Evolutionary conservation across 1,140 invertebrate species (phyloP).

Genomic region (Pygmarrhopalites habei): DNA sequence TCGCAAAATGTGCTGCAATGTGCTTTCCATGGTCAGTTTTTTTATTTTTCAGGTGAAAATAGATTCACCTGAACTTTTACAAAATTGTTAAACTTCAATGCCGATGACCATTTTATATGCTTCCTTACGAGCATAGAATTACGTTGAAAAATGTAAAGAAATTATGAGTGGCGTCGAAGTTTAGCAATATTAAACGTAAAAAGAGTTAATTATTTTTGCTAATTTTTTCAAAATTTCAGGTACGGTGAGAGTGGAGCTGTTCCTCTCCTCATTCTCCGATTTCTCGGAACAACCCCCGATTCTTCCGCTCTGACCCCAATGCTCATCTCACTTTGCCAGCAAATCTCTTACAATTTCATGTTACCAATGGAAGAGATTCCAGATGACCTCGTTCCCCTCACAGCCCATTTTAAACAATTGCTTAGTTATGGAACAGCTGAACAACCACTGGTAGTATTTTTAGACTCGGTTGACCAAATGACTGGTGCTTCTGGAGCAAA

Average conservation of each 20-base stretch:
- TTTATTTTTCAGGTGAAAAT: too few relatives aligned
- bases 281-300: slow-evolving; percentile 93
- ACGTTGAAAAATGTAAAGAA: too few relatives aligned
- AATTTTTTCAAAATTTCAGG: too few relatives aligned
- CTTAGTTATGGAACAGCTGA: slow-evolving; percentile 69
- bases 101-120: too few relatives aligned
- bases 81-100: too few relatives aligned
- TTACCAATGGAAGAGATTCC: slow-evolving; percentile 87
- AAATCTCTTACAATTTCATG: slow-evolving; percentile 93
- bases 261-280: slow-evolving; percentile 82
- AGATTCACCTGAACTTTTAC: too few relatives aligned
- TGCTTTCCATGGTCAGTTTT: too few relatives aligned
- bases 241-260: slow-evolving; percentile 46
- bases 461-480: slow-evolving; percentile 90
- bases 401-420: slow-evolving; percentile 90
- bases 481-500: slow-evolving; percentile 91
- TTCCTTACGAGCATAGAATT: too few relatives aligned
- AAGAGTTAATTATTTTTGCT: too few relatives aligned
- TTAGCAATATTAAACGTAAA: too few relatives aligned
- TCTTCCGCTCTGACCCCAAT: slow-evolving; percentile 89
- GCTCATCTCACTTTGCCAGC: slow-evolving; percentile 89
- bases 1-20: slow-evolving; percentile 74
- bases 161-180: too few relatives aligned
- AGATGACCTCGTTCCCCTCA: slow-evolving; percentile 89
- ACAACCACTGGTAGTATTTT: slow-evolving; percentile 76